Evolutionary conservation across 2,888 invertebrate genomes (phyloP).

Genomic region (Drosophila engyochracea): DNA sequence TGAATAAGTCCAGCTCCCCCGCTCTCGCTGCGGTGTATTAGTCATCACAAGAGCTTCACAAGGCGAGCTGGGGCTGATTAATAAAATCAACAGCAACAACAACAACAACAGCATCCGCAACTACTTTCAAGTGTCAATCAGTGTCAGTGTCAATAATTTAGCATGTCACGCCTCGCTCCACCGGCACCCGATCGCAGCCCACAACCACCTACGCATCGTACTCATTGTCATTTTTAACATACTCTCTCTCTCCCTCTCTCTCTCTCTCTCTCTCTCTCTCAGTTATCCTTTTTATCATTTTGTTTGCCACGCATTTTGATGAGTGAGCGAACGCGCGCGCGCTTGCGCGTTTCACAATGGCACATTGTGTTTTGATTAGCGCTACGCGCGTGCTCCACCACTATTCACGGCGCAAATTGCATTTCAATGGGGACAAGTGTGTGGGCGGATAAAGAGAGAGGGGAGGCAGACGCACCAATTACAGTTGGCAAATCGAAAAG

Average conservation of each 20-base stretch:
- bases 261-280: background rate
- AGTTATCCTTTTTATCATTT: conserved; percentile 62
- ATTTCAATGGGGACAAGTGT: conserved; percentile 36
- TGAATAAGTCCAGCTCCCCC: conserved; percentile 22
- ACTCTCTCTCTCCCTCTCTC: background rate
- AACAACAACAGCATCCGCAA: conserved; percentile 42
- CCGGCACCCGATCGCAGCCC: background rate
- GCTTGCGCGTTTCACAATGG: conserved; percentile 36
- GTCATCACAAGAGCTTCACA: conserved; percentile 52
- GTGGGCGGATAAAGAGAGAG: conserved; percentile 23
- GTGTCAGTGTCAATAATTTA: conserved; percentile 35
- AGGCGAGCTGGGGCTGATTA: conserved; percentile 45
- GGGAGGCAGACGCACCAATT: conserved; percentile 36
- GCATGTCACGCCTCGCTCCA: conserved; percentile 20
- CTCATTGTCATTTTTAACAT: conserved; percentile 38
- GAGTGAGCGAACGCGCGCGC: conserved; percentile 20
- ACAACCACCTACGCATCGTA: conserved; percentile 29
- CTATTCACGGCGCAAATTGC: conserved; percentile 46
- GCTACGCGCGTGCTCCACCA: conserved; percentile 49
- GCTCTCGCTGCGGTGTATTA: conserved; percentile 35
- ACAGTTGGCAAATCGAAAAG: conserved; percentile 54
- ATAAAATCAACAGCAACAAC: conserved; percentile 48
- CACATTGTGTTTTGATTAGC: conserved; percentile 57
- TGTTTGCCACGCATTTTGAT: conserved; percentile 60
- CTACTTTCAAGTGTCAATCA: conserved; percentile 69